Evolutionary conservation across 2,797 vertebrate genomes (phyloP).

Genomic region (Diplodus sargus): DNA sequence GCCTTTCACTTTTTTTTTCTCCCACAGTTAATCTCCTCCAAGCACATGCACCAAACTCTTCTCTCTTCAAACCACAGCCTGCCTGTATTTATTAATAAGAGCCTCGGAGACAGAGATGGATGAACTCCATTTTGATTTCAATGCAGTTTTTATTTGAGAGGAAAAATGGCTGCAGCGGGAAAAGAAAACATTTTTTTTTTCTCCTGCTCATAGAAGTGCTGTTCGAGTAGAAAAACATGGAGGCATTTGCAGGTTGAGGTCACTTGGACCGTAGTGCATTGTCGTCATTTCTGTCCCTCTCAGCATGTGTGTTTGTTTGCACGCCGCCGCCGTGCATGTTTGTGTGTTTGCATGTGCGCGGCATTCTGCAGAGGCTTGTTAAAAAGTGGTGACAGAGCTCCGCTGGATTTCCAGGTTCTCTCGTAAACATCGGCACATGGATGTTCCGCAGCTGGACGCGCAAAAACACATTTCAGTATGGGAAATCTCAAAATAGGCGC

Average conservation of each 20-base stretch:
- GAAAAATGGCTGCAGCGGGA: constrained; percentile 49
- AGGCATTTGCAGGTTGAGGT: constrained; percentile 60
- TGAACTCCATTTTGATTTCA: constrained; percentile 80
- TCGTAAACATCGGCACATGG: constrained; percentile 58
- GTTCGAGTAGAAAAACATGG: constrained; percentile 56
- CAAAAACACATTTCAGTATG: constrained; percentile 17
- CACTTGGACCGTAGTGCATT: constrained; percentile 43
- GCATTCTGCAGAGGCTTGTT: constrained; percentile 56
- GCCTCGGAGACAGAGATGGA: constrained; percentile 81
- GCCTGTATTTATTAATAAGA: constrained; percentile 73
- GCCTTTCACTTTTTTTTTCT: constrained; percentile 47
- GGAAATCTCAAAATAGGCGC: constrained; percentile 41
- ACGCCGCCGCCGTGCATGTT: constrained; percentile 23
- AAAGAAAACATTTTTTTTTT: constrained; percentile 36
- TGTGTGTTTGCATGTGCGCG: constrained; percentile 40
- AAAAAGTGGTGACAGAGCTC: constrained; percentile 52
- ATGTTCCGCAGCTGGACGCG: constrained; percentile 61
- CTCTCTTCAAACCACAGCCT: constrained; percentile 48
- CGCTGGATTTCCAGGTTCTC: constrained; percentile 53
- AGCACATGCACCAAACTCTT: constrained; percentile 42
- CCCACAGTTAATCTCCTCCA: constrained; percentile 67
- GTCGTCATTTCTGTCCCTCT: constrained; percentile 38
- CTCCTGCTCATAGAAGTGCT: constrained; percentile 54
- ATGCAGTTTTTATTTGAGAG: constrained; percentile 70
- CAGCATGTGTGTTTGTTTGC: constrained; percentile 38